Evolutionary conservation across 1,140 invertebrate genomes (phyloP).

Genomic region (Chironomus tepperi): DNA sequence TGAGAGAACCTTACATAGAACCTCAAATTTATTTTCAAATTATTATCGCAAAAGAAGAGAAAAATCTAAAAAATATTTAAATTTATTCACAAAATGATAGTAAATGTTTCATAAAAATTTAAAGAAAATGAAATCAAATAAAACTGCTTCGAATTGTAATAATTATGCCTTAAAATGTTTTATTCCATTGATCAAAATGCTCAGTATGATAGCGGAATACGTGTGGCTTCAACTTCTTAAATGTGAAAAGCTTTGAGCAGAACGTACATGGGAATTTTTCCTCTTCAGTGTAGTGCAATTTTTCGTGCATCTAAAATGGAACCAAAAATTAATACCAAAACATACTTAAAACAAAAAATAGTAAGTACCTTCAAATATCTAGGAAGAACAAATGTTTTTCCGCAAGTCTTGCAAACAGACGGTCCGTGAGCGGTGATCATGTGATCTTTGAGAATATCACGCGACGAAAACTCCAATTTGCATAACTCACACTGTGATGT

Average conservation of each 20-base stretch:
- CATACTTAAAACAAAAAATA: neutral
- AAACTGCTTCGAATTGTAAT: conserved; percentile 5
- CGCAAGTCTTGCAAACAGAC: neutral
- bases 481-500: neutral
- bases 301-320: neutral
- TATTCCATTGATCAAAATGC: neutral
- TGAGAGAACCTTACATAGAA: no score
- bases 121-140: conserved; percentile 17
- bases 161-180: neutral
- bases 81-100: neutral
- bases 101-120: conserved; percentile 15
- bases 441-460: neutral
- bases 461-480: neutral
- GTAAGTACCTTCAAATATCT: neutral
- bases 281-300: neutral
- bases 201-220: neutral
- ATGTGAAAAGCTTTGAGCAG: neutral
- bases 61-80: neutral
- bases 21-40: no score
- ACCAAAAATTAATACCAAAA: neutral
- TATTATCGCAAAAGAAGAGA: no score
- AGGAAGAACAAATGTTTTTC: neutral
- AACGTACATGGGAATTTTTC: neutral
- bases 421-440: neutral
- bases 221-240: neutral